Evolutionary conservation across 2,888 invertebrate genomes (phyloP), one percentile per base, ranked within the genome.

Genomic region (Cyclophora albipunctata): DNA sequence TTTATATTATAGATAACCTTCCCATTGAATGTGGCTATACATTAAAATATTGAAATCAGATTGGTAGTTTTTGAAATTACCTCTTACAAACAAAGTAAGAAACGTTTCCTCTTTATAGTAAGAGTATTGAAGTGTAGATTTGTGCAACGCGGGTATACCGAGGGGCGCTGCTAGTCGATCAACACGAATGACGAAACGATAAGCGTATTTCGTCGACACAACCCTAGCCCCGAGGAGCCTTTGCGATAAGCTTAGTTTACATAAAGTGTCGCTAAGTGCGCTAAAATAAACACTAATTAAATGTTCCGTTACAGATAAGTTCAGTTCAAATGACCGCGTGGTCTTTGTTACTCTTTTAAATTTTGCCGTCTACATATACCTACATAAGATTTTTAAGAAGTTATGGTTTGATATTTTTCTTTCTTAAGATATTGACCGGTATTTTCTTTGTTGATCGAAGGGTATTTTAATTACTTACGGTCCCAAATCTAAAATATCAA

Each of bases 211-310:
- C 1, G 20, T 2, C 20, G 20, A 20, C 20, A 34, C 43, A 43
- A 34, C 43, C 20, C 20, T 20, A 43, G 43, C 34, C 20, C 20
- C 20, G 49, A 53, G 33, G 49, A 48, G 40, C 41, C 40, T 47
- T 46, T 47, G 49, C 48, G 65, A 69, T 67, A 70, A 67, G 60
- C 56, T 54, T 56, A 61, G 47, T 65, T 64, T 54, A 62, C 63
- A 62, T 60, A 63, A 60, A 62, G 48, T 62, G 57, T 55, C 54
- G 45, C 51, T 51, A 55, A 57, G 52, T 58, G 58, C 52, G 51
- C 53, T 61, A 57, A 62, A 58, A 56, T 56, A 53, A 52, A 54
- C 47, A 50, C 54, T 53, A 54, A 53, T 48, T 55, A 51, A 54
- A 58, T 51, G 49, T 56, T 52, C 50, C 48, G 41, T 49, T 58